These are phyloP conservation scores for Linyphia triangularis DNA, from an alignment of 2,888 invertebrate genomes.

Conservation along the genomic window DNA sequence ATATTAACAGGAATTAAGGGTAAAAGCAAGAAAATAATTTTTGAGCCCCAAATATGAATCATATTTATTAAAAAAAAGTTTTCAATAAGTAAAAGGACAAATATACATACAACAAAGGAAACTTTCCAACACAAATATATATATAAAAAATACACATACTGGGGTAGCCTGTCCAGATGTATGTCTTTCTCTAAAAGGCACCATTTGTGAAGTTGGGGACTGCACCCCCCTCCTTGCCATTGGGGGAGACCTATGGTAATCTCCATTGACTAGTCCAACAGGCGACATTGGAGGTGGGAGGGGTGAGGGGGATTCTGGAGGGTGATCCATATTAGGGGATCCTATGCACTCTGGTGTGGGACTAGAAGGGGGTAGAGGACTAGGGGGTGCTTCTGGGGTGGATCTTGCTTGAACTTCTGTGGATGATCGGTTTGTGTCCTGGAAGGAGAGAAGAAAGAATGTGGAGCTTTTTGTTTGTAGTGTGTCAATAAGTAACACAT, in stretches of 20 bases:
- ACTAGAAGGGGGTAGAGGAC: constrained; percentile 76
- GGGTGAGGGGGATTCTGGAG: constrained; percentile 81
- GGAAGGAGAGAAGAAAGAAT: background rate
- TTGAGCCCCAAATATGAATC: background rate
- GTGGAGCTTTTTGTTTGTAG: too few species aligned
- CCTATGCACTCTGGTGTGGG: constrained; percentile 62
- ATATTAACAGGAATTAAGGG: background rate
- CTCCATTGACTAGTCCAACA: constrained; percentile 69
- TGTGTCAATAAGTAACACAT: too few species aligned
- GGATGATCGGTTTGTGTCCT: constrained; percentile 57
- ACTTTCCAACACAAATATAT: background rate
- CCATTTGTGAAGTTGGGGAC: constrained; percentile 57
- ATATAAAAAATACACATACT: constrained; percentile 20
- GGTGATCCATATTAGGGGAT: constrained; percentile 46
- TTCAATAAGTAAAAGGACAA: background rate
- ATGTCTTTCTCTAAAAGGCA: constrained; percentile 47
- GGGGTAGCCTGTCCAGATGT: constrained; percentile 66
- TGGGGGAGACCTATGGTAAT: constrained; percentile 55
- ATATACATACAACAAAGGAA: background rate
- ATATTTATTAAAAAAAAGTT: background rate
- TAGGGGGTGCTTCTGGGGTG: constrained; percentile 71
- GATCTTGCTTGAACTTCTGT: constrained; percentile 66
- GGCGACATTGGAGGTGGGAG: constrained; percentile 78
- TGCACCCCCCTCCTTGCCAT: constrained; percentile 32
- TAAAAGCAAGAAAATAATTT: too few species aligned